phyloP scores from a whole-genome alignment of 2,113 vertebrate genomes.

The Montifringilla adamsi region DNA sequence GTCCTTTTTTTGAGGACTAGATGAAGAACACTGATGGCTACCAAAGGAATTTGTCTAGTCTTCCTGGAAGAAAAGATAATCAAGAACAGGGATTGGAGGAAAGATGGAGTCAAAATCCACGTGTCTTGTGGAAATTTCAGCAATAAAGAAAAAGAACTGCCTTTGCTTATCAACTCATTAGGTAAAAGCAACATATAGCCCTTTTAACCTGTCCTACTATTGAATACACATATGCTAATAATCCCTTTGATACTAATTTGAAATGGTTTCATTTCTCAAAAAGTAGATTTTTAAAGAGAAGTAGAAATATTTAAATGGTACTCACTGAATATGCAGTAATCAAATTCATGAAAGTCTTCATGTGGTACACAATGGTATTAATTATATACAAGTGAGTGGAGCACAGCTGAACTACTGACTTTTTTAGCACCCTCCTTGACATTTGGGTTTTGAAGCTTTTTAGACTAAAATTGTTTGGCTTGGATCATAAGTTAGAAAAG shows the following conservation, averaged over 20 bases:
- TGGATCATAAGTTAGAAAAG: not conserved
- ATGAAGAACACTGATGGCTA: not conserved
- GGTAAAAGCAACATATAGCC: not conserved
- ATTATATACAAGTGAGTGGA: conserved; percentile 6
- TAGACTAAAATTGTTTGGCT: conserved; percentile 28
- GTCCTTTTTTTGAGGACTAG: not conserved
- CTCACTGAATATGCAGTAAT: not conserved
- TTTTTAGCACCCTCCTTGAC: not conserved
- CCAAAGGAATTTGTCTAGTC: not conserved
- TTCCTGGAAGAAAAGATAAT: not conserved
- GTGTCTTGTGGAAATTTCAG: not conserved
- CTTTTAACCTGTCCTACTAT: not conserved
- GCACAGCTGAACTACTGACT: not conserved
- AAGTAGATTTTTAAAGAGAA: not conserved
- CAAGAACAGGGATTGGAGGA: not conserved
- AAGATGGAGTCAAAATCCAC: not conserved
- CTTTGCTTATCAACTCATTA: not conserved
- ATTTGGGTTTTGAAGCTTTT: conserved; percentile 31
- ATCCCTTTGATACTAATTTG: not conserved
- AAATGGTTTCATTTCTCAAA: not conserved
- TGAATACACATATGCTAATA: not conserved
- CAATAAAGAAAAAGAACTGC: not conserved
- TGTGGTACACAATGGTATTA: conserved; percentile 17
- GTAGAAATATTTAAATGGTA: not conserved
- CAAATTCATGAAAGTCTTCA: conserved; percentile 21